Conservation (phyloP, 2,113 vertebrate species). For the Amphiprion ocellaris region DNA sequence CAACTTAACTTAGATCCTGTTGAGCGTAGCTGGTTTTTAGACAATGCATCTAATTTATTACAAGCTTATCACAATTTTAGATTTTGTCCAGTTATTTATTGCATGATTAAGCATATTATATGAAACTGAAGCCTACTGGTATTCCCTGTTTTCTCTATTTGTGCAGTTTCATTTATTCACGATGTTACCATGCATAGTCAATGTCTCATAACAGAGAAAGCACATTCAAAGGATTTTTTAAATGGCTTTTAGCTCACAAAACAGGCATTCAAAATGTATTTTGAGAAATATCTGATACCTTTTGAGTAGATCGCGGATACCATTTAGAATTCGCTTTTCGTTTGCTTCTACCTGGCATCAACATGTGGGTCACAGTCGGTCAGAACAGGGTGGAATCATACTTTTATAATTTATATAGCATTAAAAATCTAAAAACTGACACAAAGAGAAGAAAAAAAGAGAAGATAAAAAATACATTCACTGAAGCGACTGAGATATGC, state of each 20-base stretch:
- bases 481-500: not conserved
- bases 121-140: not conserved
- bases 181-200: not conserved
- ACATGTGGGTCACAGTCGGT: not conserved
- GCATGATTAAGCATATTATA: not conserved
- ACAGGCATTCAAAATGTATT: not conserved
- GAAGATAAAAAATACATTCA: not conserved
- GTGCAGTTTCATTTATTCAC: not conserved
- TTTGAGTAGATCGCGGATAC: not conserved
- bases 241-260: conserved; percentile 1
- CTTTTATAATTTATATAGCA: conserved; percentile 10
- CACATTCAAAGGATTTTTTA: not conserved
- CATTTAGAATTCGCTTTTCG: not conserved
- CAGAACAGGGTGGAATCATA: not conserved
- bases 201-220: not conserved
- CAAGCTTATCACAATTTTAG: not conserved
- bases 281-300: not conserved
- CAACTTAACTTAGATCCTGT: conserved; percentile 11
- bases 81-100: not conserved
- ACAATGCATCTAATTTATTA: no score
- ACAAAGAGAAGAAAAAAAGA: not conserved
- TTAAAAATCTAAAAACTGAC: not conserved
- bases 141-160: not conserved
- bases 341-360: not conserved
- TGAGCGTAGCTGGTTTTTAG: conserved; percentile 5